Base-by-base conservation (phyloP, 2,888 invertebrate genomes). In the Metalampra italica region DNA sequence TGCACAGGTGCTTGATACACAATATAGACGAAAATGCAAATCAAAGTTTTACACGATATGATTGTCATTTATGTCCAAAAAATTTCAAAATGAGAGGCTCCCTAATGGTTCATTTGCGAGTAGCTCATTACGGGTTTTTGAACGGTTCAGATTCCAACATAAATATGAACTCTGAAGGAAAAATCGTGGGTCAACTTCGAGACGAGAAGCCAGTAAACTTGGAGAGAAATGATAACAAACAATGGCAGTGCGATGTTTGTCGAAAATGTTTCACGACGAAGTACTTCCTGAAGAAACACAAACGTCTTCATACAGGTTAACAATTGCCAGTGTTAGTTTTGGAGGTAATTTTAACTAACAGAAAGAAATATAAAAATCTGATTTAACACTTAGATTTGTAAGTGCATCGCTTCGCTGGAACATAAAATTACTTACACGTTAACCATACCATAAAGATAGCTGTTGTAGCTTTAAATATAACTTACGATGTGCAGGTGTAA, bases 201-300 rank as follows among this genome's bases (percentile, higher is more conserved):
- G 71, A 73, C 39, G 75, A 75, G 46, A 78, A 75, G 52, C 42
- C 62, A 38, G 46, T 51, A 11, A 66, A 56, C 46, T 58, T 75
- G 47, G 80, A 78, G 40, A 77, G 76, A 71, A 80, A 72, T 60
- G 93, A 94, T 56, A 92, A 92, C 46, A 96, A 96, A 77, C 94
- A 94, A 71, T 96, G 96, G 96, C 94, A 94, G 70, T 96, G 96
- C 71, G 95, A 96, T 66, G 93, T 95, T 41, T 96, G 96, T 77
- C 91, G 91, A 49, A 96, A 96, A 87, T 91, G 93, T 78, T 96
- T 96, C 71, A 96, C 96, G 0, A 96, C 96, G 1, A 96, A 96
- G 79, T 96, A 96, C 85, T 96, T 96, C 71, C 82, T 96, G 58
- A 96, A 96, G 82, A 96, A 96, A 79, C 96, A 96, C 75, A 95